Evolutionary conservation across 2,113 vertebrate genomes (phyloP), one percentile per base, ranked within the genome.

Genomic region (Erythrolamprus reginae): DNA sequence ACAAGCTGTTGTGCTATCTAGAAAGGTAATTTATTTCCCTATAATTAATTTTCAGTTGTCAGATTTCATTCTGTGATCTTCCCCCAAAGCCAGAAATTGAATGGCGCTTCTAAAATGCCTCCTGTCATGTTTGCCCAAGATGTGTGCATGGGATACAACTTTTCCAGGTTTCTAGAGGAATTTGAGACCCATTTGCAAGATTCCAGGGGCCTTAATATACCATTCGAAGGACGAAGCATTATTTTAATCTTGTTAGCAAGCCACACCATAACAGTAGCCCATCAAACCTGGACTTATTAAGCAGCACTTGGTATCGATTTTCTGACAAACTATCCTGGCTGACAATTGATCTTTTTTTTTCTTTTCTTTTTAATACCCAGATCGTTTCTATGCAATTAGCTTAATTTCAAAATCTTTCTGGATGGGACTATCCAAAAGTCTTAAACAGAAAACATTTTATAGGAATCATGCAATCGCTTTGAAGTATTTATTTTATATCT

Each of bases 401-500:
- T 50, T 47, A 91, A 58, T 91, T 92, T 19, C 10, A 90, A 89
- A 89, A 38, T 93, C 89, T 10, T 61, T 82, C 89, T 70, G 77
- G 90, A 92, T 84, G 48, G 83, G 87, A 86, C 47, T 45, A 82
- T 2, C 84, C 51, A 90, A 61, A 51, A 56, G 86, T 77, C 9
- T 23, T 95, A 91, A 77, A 9, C 89, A 90, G 53, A 84, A 15
- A 53, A 47, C 55, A 86, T 90, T 94, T 86, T 82, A 88, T 83
- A 10, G 33, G 0, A 33, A 90, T 55, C 38, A 0, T 84, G 77
- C 84, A 90, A 87, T 89, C 90, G 65, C 90, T 91, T 90, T 90
- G 93, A 94, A 94, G 92, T 82, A 89, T 91, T 82, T 61, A 90
- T 88, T 70, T 89, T 91, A 51, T 28, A 50, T 58, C 82, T 47